A percentile compares a stretch with the other conserved stretches of the same genome.
Evolutionary conservation across 2,888 invertebrate species (phyloP).

Genomic region (Zaprionus obscuricornis): DNA sequence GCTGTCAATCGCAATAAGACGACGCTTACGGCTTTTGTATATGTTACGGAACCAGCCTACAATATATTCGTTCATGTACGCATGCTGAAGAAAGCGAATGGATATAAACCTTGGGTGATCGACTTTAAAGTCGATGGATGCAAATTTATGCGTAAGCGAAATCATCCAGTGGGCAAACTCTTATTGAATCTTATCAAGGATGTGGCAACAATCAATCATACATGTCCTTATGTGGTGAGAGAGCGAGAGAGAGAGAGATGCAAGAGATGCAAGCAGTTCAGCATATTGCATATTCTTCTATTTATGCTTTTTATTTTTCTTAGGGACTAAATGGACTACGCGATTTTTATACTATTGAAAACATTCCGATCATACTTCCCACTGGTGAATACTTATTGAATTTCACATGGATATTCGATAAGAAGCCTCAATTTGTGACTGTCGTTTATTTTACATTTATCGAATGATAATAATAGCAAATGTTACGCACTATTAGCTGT

Average conservation of each 20-base stretch:
- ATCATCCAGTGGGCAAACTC: constrained; percentile 15
- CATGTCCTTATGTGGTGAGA: constrained; percentile 8
- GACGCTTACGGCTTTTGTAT: constrained; percentile 3
- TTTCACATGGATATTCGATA: neutral
- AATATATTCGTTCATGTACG: constrained; percentile 2
- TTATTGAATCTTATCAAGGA: constrained; percentile 9
- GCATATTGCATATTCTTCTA: too few species aligned
- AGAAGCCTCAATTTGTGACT: neutral
- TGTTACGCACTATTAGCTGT: too few species aligned
- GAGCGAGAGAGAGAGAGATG: too few species aligned
- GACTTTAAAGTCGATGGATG: constrained; percentile 16
- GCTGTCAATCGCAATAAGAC: constrained; percentile 27
- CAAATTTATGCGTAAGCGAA: neutral
- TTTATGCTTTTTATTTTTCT: too few species aligned
- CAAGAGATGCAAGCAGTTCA: too few species aligned
- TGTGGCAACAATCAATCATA: constrained; percentile 25
- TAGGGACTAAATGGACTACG: neutral
- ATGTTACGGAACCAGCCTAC: neutral
- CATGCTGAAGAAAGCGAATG: constrained; percentile 22
- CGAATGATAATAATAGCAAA: too few species aligned
- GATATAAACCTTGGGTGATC: constrained; percentile 29
- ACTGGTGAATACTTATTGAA: constrained; percentile 6
- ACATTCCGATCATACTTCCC: neutral
- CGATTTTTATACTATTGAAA: neutral
- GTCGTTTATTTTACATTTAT: constrained; percentile 6